Conservation (phyloP, 2,113 vertebrate genomes). For the Amphiprion percula region DNA sequence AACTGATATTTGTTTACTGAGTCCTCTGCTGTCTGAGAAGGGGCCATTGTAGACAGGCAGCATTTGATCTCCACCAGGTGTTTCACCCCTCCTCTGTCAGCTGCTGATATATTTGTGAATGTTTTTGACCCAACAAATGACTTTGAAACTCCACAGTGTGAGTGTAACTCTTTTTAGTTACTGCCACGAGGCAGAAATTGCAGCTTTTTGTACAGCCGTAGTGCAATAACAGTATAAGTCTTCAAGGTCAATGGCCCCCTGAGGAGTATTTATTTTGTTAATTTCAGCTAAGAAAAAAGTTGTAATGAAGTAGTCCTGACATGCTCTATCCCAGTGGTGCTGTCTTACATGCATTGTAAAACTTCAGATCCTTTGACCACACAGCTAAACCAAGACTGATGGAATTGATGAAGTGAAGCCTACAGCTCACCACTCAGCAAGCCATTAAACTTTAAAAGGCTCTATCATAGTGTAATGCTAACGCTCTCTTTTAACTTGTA, state of each 20-base stretch:
- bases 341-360: conserved; percentile 3
- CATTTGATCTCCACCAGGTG: conserved; percentile 22
- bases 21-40: conserved; percentile 32
- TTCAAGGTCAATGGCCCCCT: conserved; percentile 27
- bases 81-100: conserved; percentile 20
- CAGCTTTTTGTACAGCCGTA: conserved; percentile 19
- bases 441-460: neutral
- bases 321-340: neutral
- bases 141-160: conserved; percentile 47
- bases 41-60: conserved; percentile 10
- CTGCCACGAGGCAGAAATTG: conserved; percentile 30
- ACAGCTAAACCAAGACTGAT: neutral
- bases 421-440: neutral
- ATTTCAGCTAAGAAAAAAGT: neutral
- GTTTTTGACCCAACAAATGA: conserved; percentile 64
- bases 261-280: conserved; percentile 13
- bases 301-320: conserved; percentile 7
- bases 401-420: neutral
- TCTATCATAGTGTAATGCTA: neutral
- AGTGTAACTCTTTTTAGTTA: conserved; percentile 26
- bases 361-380: neutral
- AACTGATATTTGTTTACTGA: conserved; percentile 11
- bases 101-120: conserved; percentile 50
- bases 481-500: conserved; percentile 3
- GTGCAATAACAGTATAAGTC: neutral